Conservation (phyloP, 2,797 vertebrate genomes). For the Bradypodion pumilum region DNA sequence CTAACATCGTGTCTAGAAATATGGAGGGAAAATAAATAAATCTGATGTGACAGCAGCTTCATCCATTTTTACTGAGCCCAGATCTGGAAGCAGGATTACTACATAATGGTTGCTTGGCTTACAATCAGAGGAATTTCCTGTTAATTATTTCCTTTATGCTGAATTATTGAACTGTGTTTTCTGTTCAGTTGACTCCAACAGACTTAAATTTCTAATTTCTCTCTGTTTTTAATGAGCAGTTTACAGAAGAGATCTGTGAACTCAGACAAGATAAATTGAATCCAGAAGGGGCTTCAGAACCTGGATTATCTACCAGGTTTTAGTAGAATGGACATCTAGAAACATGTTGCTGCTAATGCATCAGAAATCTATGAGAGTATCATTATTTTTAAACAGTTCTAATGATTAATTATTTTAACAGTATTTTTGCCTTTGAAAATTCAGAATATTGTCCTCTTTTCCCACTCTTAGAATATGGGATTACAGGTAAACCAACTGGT, state of each 20-base stretch:
- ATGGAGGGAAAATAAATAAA: not conserved
- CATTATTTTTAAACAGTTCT: not conserved
- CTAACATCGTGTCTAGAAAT: slow-evolving; percentile 34
- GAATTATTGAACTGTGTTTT: slow-evolving; percentile 2
- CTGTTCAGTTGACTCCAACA: not conserved
- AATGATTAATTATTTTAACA: not conserved
- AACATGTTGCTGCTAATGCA: slow-evolving; percentile 38
- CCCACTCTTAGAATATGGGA: not conserved
- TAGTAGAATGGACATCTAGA: not conserved
- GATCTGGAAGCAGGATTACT: slow-evolving; percentile 30
- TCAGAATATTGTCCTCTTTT: not conserved
- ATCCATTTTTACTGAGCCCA: slow-evolving; percentile 29
- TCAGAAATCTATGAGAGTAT: slow-evolving; percentile 10
- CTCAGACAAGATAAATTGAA: not conserved
- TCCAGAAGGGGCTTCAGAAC: slow-evolving; percentile 26
- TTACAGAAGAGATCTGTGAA: not conserved
- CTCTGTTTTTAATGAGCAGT: not conserved
- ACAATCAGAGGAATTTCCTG: not conserved
- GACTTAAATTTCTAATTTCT: not conserved
- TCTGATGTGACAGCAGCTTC: slow-evolving; percentile 14
- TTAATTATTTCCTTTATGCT: slow-evolving; percentile 15
- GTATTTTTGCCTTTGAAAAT: not conserved
- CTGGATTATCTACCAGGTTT: not conserved
- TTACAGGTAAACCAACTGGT: not conserved
- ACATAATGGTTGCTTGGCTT: not conserved